Evolutionary conservation across 2,888 invertebrate genomes (phyloP).

Genomic region (Pollenia labialis): DNA sequence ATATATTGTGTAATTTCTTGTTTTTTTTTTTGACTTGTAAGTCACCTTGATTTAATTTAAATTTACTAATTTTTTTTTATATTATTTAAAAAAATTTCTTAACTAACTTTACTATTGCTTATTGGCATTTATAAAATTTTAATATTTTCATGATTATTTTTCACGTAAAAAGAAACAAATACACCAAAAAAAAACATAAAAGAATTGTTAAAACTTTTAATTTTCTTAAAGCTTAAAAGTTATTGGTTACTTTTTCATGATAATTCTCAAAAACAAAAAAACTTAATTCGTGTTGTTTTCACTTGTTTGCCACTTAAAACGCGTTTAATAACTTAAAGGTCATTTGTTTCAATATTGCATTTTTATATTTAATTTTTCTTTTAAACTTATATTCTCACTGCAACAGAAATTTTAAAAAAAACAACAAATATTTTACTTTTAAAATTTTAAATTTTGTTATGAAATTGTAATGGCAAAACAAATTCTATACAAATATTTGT

Average conservation of each 20-base stretch:
- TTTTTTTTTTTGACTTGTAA: constrained; percentile 39
- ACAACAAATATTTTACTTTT: not conserved
- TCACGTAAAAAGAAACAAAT: too few relatives aligned
- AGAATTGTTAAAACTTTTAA: too few relatives aligned
- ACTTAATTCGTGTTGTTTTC: constrained; percentile 33
- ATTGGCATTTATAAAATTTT: constrained; percentile 51
- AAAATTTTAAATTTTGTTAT: constrained; percentile 2
- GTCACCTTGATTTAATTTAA: constrained; percentile 41
- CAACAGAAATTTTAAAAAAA: too few relatives aligned
- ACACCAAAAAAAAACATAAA: too few relatives aligned
- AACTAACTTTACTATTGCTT: constrained; percentile 23
- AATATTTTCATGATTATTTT: not conserved
- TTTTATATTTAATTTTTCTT: constrained; percentile 32
- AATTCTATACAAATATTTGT: constrained; percentile 29
- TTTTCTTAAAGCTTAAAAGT: not conserved
- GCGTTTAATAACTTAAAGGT: constrained; percentile 65
- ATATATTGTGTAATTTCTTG: constrained; percentile 5
- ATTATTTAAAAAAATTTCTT: too few relatives aligned
- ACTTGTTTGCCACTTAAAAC: constrained; percentile 39
- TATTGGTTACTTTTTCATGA: constrained; percentile 18
- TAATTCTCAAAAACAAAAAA: not conserved
- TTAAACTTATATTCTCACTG: not conserved
- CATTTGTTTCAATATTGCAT: constrained; percentile 45
- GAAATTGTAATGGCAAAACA: not conserved
- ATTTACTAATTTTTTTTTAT: not conserved